phyloP scores from a whole-genome alignment of 2,888 invertebrate genomes.

The Microchrysa polita region DNA sequence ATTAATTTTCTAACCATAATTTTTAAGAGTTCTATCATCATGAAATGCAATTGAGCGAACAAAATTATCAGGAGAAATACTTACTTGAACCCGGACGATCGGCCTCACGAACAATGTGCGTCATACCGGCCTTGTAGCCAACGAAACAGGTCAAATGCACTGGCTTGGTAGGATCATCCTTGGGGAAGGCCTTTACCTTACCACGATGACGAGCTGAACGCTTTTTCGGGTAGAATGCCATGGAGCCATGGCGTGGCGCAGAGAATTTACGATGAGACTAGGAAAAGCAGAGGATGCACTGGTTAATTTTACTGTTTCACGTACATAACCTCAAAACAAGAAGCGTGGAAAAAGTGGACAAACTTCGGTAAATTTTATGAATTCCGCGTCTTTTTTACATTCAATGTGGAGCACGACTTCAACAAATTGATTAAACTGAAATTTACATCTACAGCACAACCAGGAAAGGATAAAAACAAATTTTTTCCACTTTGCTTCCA shows the following conservation, averaged over 20 bases:
- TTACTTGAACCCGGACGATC: conserved; percentile 98
- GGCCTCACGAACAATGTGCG: conserved; percentile 98
- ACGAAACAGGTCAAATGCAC: conserved; percentile 98
- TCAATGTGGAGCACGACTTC: neutral
- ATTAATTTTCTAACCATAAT: conserved; percentile 51
- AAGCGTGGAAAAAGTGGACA: neutral
- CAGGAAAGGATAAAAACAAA: neutral
- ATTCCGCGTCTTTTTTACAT: neutral
- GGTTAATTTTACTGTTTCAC: neutral
- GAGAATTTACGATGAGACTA: conserved; percentile 99
- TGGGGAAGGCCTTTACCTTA: conserved; percentile 99
- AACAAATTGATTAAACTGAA: no score
- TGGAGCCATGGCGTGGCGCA: conserved; percentile 99
- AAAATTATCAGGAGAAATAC: conserved; percentile 65
- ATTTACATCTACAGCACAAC: neutral
- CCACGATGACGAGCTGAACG: conserved; percentile 96
- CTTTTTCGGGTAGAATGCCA: conserved; percentile 99
- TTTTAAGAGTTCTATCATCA: conserved; percentile 48
- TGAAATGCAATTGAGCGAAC: conserved; percentile 18
- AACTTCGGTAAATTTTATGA: neutral
- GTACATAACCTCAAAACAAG: conserved; percentile 23
- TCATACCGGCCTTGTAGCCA: conserved; percentile 99
- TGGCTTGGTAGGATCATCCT: conserved; percentile 95
- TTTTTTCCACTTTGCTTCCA: neutral
- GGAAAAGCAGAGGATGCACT: conserved; percentile 4